Base-by-base conservation (phyloP, 2,113 vertebrate species). In the Cyprinodon variegatus region DNA sequence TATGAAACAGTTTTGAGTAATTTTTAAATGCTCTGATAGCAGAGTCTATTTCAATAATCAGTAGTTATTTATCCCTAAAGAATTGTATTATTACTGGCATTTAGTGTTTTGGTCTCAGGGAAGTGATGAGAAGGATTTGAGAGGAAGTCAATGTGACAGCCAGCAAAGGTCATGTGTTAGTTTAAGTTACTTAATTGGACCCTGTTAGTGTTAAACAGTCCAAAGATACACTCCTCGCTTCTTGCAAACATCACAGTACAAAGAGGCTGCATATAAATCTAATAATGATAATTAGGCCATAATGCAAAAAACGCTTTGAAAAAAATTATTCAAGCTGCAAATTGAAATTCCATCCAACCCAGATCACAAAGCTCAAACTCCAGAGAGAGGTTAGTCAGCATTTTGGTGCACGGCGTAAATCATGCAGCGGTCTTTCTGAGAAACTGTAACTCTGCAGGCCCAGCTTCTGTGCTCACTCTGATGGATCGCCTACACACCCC, bases 361-460 rank as follows among this genome's bases (percentile, higher is more conserved):
- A 61, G 77, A 73, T 74, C 73, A 57, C 37, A 64, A 72, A 11
- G 62, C 61, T 86, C 76, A 64, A 46, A 83, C 59, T 37, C 82
- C 61, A 57, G 69, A 61, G 69, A 80, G 74, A 62, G 77, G 77
- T 76, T 85, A 72, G 90, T 91, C 88, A 91, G 90, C 88, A 86
- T 40, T 90, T 85, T 82, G 76, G 36, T 57, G 74, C 5, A 4
- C 68, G 39, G 74, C 8, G 65, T 90, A 83, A 90, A 86, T 91
- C 85, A 82, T 75, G n/a, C 72, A 72, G 74, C 69, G 80, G 78
- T 85, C 74, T 72, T 88, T 85, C 74, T 46, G 76, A 83, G 70
- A 78, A 86, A 75, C 82, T 78, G 82, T 86, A 88, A 83, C 65
- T 84, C 82, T 78, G 78, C 62, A 37, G 4, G 71, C 57, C 76